Evolutionary conservation across 1,140 invertebrate species (phyloP).

Genomic region (Ostrea edulis): DNA sequence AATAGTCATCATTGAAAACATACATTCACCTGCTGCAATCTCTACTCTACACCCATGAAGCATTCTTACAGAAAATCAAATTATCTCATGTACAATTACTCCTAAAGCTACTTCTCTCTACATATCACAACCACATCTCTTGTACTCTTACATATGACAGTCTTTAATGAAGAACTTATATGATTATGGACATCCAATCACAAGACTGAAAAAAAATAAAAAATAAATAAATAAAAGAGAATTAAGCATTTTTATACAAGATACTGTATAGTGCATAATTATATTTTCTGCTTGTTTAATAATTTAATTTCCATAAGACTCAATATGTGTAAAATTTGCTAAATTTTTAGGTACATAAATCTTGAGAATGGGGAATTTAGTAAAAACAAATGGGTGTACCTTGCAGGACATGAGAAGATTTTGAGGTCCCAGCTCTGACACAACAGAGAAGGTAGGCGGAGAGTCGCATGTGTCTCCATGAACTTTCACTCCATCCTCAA

Average conservation of each 20-base stretch:
- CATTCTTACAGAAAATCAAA: background rate
- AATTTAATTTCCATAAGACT: too few relatives aligned
- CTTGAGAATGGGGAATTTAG: background rate
- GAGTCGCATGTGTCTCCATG: slow-evolving; percentile 48
- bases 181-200: slow-evolving; percentile 59
- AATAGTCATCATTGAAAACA: background rate
- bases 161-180: slow-evolving; percentile 1
- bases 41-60: background rate
- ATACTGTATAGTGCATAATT: too few relatives aligned
- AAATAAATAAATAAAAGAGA: background rate
- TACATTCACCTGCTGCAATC: background rate
- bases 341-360: too few relatives aligned
- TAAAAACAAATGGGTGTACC: slow-evolving; percentile 28
- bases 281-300: too few relatives aligned
- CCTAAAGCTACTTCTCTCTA: background rate
- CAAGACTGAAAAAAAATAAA: slow-evolving; percentile 48
- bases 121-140: background rate
- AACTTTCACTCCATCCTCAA: slow-evolving; percentile 45
- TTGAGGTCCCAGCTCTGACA: slow-evolving; percentile 50
- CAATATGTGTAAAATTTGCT: too few relatives aligned
- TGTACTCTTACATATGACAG: background rate
- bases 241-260: too few relatives aligned
- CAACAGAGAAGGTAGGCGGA: slow-evolving; percentile 48
- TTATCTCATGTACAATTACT: background rate
- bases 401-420: slow-evolving; percentile 59